Conservation (phyloP, 1,140 invertebrate species). For the Halesus radiatus region DNA sequence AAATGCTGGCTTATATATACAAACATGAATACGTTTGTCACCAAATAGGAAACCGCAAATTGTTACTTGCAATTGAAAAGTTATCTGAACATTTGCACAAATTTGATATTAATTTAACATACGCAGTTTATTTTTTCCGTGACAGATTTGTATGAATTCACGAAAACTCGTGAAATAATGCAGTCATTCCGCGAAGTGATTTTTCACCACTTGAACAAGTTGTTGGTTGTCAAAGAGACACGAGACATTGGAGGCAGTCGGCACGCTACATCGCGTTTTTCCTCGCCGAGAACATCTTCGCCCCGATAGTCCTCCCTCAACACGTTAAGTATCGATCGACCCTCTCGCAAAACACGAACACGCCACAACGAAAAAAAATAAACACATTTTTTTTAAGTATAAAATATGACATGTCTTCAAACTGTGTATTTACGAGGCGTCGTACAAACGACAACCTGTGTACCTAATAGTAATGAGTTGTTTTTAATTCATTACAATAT, state of each 20-base stretch:
- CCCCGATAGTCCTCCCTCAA: constrained; percentile 34
- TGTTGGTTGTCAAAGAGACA: background rate
- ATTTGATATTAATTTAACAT: too few relatives aligned
- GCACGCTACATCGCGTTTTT: constrained; percentile 54
- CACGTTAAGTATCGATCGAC: constrained; percentile 50
- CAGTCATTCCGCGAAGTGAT: background rate
- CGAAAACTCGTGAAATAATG: too few relatives aligned
- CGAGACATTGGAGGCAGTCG: background rate
- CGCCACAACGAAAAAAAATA: background rate
- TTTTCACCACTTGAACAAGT: constrained; percentile 6
- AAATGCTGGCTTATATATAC: too few relatives aligned
- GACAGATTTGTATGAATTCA: too few relatives aligned
- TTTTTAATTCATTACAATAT: constrained; percentile 4
- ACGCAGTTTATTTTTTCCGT: too few relatives aligned
- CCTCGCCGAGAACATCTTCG: constrained; percentile 46
- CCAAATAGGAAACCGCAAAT: too few relatives aligned
- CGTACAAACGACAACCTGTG: background rate
- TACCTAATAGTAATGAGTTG: background rate
- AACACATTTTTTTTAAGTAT: background rate
- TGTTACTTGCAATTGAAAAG: too few relatives aligned
- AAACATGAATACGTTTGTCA: too few relatives aligned
- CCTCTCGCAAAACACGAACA: background rate
- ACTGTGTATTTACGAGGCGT: background rate
- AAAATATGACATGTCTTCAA: too few relatives aligned
- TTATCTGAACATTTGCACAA: too few relatives aligned